These are phyloP conservation scores for Axinella damicornis DNA, from an alignment of 37 sponge, comb jelly and placozoan genomes.

Conservation along the genomic window DNA sequence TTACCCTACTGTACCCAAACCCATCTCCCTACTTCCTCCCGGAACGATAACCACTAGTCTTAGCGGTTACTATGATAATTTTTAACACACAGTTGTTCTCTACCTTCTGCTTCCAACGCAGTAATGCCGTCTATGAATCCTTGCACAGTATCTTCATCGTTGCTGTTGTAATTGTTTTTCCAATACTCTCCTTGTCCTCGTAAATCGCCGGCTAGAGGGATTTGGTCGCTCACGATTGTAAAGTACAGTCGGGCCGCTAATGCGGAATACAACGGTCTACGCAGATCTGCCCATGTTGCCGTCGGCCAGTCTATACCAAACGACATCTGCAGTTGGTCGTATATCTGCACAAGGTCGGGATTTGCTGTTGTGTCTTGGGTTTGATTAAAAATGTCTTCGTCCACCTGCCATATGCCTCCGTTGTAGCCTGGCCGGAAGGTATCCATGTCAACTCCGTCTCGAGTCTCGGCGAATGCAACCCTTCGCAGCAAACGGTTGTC, in stretches of 20 bases:
- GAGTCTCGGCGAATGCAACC: constrained; percentile 10
- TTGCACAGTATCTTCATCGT: constrained; percentile 25
- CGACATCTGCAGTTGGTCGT: not conserved
- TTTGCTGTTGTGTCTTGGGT: constrained; percentile 2
- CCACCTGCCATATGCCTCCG: constrained; percentile 63
- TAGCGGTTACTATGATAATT: too few relatives aligned
- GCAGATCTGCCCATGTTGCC: constrained; percentile 12
- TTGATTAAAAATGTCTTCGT: constrained; percentile 21
- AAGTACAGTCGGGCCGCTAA: constrained; percentile 51
- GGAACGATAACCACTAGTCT: too few relatives aligned
- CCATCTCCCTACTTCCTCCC: too few relatives aligned
- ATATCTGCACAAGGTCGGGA: constrained; percentile 16
- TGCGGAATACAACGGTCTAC: constrained; percentile 36
- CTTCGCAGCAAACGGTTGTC: constrained; percentile 33
- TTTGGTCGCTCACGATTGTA: not conserved
- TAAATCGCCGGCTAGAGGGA: constrained; percentile 24
- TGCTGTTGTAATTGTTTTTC: constrained; percentile 17
- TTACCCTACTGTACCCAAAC: too few relatives aligned
- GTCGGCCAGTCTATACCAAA: constrained; percentile 29
- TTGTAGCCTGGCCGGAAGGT: constrained; percentile 27
- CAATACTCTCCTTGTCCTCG: constrained; percentile 27
- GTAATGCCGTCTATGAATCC: constrained; percentile 4
- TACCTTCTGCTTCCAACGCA: constrained; percentile 45
- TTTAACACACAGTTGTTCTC: too few relatives aligned
- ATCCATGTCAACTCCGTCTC: constrained; percentile 3